Conservation (phyloP, 2,888 invertebrate genomes). For the Globia sparganii region DNA sequence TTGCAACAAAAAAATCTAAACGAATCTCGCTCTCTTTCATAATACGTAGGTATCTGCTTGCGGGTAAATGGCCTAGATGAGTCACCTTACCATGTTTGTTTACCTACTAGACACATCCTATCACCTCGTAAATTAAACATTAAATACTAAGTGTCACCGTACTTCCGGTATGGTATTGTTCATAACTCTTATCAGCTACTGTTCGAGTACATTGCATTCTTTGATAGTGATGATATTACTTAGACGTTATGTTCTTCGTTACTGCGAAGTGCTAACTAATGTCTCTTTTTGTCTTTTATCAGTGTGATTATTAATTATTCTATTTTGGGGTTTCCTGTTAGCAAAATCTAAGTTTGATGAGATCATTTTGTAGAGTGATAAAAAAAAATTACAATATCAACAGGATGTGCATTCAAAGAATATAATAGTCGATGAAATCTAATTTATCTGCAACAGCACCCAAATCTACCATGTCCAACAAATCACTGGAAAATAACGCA, state of each 20-base stretch:
- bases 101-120: constrained; percentile 55
- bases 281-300: constrained; percentile 3
- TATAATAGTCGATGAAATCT: neutral
- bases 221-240: constrained; percentile 54
- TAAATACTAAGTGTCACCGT: constrained; percentile 44
- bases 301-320: constrained; percentile 15
- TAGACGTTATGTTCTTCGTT: constrained; percentile 21
- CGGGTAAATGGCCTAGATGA: constrained; percentile 61
- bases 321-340: constrained; percentile 1
- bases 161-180: constrained; percentile 73
- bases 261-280: constrained; percentile 18
- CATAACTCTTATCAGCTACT: constrained; percentile 71
- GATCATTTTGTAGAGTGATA: neutral
- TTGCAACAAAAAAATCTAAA: constrained; percentile 28
- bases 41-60: constrained; percentile 36
- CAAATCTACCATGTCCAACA: constrained; percentile 26
- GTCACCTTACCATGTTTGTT: constrained; percentile 59
- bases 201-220: constrained; percentile 62
- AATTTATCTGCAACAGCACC: neutral
- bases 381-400: neutral
- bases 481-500: constrained; percentile 22
- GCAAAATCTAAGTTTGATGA: neutral
- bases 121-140: constrained; percentile 57
- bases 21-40: constrained; percentile 51
- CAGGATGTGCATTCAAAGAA: constrained; percentile 1